A percentile compares a stretch with the other conserved stretches of the same genome.
These are phyloP conservation scores for Andrena haemorrhoa DNA, from an alignment of 2,888 invertebrate genomes.

Conservation along the genomic window DNA sequence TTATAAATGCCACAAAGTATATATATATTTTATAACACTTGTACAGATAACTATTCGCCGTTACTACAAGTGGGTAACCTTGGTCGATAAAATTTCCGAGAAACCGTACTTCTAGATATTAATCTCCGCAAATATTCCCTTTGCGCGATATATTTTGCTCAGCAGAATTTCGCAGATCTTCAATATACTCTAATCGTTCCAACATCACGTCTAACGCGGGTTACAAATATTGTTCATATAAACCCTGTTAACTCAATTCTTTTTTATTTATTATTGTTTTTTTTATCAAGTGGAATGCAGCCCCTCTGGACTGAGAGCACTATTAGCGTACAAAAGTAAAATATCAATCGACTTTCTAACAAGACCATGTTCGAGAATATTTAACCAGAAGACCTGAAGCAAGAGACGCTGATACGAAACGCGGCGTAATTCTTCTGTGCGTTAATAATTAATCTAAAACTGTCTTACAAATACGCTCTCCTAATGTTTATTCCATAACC, in stretches of 20 bases:
- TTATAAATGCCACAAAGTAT: constrained; percentile 59
- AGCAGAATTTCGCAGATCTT: constrained; percentile 8
- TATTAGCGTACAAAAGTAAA: constrained; percentile 17
- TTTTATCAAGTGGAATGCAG: constrained; percentile 56
- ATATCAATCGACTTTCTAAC: constrained; percentile 21
- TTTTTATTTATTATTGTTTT: constrained; percentile 3
- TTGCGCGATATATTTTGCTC: constrained; percentile 1
- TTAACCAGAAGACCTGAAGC: constrained; percentile 6
- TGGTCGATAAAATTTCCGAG: constrained; percentile 27
- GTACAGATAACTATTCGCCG: constrained; percentile 33
- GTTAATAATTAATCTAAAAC: constrained; percentile 41
- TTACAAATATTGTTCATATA: constrained; percentile 7
- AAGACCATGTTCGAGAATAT: constrained; percentile 3
- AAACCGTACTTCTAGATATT: constrained; percentile 31
- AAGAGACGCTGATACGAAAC: constrained; percentile 13
- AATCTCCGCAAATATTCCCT: background rate
- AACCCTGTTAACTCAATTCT: constrained; percentile 17
- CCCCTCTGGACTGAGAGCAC: constrained; percentile 19
- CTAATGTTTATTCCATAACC: constrained; percentile 1
- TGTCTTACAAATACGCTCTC: constrained; percentile 18
- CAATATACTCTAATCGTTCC: background rate
- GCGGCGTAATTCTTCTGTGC: constrained; percentile 57
- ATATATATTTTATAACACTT: constrained; percentile 43
- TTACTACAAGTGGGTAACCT: constrained; percentile 25
- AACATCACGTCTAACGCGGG: background rate